Percentiles rank a stretch among this genome's conserved stretches.
phyloP scores from a whole-genome alignment of 2,888 invertebrate genomes.

The Megalurothrips usitatus region DNA sequence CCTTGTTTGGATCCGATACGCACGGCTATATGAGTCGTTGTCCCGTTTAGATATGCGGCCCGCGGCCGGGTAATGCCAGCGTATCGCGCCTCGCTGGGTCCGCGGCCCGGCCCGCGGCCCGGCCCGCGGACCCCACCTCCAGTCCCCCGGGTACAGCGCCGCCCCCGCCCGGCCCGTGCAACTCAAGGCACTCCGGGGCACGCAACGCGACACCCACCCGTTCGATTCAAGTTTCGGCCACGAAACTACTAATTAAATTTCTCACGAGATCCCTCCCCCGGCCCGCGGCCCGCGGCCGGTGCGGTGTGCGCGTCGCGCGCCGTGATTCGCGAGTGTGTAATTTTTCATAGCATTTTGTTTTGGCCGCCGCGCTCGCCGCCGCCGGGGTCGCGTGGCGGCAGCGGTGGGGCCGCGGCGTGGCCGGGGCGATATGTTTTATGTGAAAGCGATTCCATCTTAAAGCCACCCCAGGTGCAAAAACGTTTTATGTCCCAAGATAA shows the following conservation, averaged over 20 bases:
- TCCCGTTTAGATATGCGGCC: constrained; percentile 5
- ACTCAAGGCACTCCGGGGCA: not conserved
- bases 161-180: not conserved
- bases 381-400: not conserved
- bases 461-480: no score
- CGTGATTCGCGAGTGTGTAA: no score
- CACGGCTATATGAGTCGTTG: not conserved
- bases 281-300: no score
- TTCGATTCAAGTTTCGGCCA: no score
- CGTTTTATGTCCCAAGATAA: no score
- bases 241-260: no score
- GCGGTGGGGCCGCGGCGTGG: not conserved
- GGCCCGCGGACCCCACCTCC: not conserved
- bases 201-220: not conserved
- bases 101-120: not conserved
- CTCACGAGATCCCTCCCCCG: no score
- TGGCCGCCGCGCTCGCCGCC: no score
- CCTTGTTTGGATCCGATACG: constrained; percentile 19
- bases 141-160: not conserved
- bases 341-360: no score
- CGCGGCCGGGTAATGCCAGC: not conserved
- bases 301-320: no score
- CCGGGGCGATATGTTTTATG: no score
- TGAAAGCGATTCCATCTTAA: no score
- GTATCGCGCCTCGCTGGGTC: not conserved